Conservation (phyloP, 1,140 invertebrate species). For the Formica exsecta region DNA sequence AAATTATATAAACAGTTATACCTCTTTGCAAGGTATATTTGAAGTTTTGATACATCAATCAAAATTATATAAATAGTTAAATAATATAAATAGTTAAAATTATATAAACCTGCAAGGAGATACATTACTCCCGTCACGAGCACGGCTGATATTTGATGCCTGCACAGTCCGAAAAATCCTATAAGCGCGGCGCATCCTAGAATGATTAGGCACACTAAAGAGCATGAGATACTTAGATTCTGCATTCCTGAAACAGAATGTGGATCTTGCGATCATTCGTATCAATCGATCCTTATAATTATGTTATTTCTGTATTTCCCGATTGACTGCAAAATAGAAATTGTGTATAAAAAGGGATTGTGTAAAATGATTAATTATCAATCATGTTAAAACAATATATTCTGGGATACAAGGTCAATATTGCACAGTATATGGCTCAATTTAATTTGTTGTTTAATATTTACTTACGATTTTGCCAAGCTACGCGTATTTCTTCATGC, state of each 20-base stretch:
- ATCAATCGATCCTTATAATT: neutral
- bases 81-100: too few relatives aligned
- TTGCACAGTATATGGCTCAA: neutral
- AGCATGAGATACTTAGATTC: conserved; percentile 96
- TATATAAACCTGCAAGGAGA: conserved; percentile 90
- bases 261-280: neutral
- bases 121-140: conserved; percentile 97
- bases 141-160: conserved; percentile 95
- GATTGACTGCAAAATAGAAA: neutral
- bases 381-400: neutral
- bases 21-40: neutral
- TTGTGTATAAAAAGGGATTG: neutral
- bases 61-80: too few relatives aligned
- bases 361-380: neutral
- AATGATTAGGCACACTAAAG: conserved; percentile 95
- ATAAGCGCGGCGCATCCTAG: conserved; percentile 93
- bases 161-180: conserved; percentile 93
- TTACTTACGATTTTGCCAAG: conserved; percentile 94
- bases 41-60: neutral
- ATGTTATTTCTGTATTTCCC: neutral
- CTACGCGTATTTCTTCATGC: conserved; percentile 90
- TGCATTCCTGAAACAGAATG: conserved; percentile 92
- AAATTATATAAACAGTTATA: too few relatives aligned
- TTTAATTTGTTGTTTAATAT: conserved; percentile 4
- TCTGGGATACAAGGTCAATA: neutral